Conservation (phyloP, 2,888 invertebrate species). For the Merodon equestris region DNA sequence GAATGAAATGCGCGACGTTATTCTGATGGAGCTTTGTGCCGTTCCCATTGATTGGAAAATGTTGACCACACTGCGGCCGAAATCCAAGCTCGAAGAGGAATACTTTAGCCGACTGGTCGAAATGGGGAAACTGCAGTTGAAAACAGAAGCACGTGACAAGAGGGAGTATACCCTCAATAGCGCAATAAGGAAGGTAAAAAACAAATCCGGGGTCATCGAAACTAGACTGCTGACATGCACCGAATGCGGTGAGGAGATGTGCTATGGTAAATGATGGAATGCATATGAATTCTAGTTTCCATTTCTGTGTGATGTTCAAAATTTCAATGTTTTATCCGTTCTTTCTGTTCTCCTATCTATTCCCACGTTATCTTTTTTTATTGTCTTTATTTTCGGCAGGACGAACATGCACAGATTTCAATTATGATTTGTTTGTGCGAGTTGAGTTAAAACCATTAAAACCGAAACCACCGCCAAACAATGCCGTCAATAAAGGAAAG, state of each 20-base stretch:
- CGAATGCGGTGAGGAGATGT: conserved; percentile 93
- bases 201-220: conserved; percentile 89
- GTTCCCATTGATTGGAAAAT: conserved; percentile 96
- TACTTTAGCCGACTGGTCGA: conserved; percentile 92
- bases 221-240: conserved; percentile 86
- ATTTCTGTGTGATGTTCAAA: conserved; percentile 59
- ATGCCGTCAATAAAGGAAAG: conserved; percentile 73
- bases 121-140: conserved; percentile 88
- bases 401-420: conserved; percentile 77
- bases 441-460: conserved; percentile 76
- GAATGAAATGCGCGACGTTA: conserved; percentile 84
- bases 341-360: conserved; percentile 5
- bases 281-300: conserved; percentile 55
- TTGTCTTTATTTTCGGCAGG: conserved; percentile 70
- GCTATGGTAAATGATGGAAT: conserved; percentile 82
- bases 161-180: conserved; percentile 84
- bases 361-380: background rate
- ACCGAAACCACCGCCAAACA: conserved; percentile 72
- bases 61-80: conserved; percentile 92
- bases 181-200: conserved; percentile 87
- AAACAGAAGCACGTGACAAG: conserved; percentile 86
- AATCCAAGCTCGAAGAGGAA: conserved; percentile 90
- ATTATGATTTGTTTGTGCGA: conserved; percentile 78
- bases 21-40: conserved; percentile 84
- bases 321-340: conserved; percentile 47